phyloP scores from a whole-genome alignment of 2,888 invertebrate species.

The Arenicola marina region DNA sequence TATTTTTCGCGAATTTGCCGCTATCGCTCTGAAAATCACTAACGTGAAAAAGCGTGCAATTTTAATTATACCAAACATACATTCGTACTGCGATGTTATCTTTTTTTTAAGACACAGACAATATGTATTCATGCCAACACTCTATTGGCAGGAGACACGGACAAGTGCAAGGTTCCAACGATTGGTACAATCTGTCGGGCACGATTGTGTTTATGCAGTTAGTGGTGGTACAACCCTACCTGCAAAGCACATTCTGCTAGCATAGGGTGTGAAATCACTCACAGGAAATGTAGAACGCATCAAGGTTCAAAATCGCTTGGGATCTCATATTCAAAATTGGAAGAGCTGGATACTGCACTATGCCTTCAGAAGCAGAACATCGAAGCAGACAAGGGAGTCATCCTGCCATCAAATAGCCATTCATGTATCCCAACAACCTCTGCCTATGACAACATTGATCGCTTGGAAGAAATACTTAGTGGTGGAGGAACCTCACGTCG shows the following conservation, averaged over 20 bases:
- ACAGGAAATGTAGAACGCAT: slow-evolving; percentile 11
- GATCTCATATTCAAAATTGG: slow-evolving; percentile 14
- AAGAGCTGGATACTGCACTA: slow-evolving; percentile 13
- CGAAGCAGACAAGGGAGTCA: not conserved
- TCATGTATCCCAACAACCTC: slow-evolving; percentile 21
- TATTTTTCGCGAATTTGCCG: no score
- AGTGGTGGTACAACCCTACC: not conserved
- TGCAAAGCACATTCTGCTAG: slow-evolving; percentile 6
- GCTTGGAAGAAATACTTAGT: slow-evolving; percentile 34
- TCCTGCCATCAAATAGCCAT: slow-evolving; percentile 22
- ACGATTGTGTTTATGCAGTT: slow-evolving; percentile 9
- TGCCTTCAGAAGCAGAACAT: slow-evolving; percentile 4
- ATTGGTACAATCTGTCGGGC: slow-evolving; percentile 3
- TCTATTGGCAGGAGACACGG: no score
- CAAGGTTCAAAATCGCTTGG: slow-evolving; percentile 4
- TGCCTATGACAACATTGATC: slow-evolving; percentile 38
- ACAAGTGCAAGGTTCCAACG: not conserved
- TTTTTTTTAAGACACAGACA: no score
- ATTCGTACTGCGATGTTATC: no score
- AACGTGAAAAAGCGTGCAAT: no score
- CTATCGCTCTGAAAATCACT: no score
- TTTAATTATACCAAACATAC: no score
- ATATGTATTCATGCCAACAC: no score
- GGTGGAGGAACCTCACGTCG: slow-evolving; percentile 35
- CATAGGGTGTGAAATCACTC: slow-evolving; percentile 10